Evolutionary conservation across 2,797 vertebrate genomes (phyloP).

Genomic region (Chrosomus eos): DNA sequence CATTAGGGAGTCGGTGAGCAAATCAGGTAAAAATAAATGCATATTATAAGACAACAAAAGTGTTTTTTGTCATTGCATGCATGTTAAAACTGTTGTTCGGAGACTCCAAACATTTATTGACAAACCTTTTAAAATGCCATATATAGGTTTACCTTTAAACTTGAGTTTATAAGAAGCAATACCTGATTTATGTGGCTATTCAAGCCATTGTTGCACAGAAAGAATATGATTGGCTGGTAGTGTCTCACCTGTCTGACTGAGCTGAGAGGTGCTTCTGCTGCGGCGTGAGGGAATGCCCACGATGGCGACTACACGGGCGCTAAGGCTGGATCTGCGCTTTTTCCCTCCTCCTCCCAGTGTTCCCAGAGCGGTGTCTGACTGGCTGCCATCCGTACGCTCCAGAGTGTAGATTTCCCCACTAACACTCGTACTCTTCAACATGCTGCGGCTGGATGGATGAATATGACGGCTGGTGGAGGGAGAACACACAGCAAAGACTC

Average conservation of each 20-base stretch:
- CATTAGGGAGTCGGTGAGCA: no score
- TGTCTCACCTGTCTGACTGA: conserved; percentile 91
- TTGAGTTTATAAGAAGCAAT: background rate
- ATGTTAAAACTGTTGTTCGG: no score
- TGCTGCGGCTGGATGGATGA: conserved; percentile 88
- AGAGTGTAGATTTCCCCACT: conserved; percentile 94
- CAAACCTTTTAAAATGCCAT: no score
- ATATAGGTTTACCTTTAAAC: no score
- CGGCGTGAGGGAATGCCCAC: conserved; percentile 86
- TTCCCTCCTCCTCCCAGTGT: conserved; percentile 89
- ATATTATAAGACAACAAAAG: no score
- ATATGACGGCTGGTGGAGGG: conserved; percentile 85
- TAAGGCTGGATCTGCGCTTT: conserved; percentile 94
- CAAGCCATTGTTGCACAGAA: background rate
- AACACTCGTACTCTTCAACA: conserved; percentile 95
- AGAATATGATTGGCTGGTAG: background rate
- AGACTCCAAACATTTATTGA: no score
- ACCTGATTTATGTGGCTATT: background rate
- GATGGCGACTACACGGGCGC: conserved; percentile 94
- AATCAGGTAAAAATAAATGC: no score
- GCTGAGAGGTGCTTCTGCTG: conserved; percentile 95
- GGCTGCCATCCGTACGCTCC: conserved; percentile 96
- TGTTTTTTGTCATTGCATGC: no score
- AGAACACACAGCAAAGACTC: background rate
- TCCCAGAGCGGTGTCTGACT: conserved; percentile 96